These are phyloP conservation scores for Azemiops feae DNA, from an alignment of 2,113 vertebrate genomes.

Conservation along the genomic window DNA sequence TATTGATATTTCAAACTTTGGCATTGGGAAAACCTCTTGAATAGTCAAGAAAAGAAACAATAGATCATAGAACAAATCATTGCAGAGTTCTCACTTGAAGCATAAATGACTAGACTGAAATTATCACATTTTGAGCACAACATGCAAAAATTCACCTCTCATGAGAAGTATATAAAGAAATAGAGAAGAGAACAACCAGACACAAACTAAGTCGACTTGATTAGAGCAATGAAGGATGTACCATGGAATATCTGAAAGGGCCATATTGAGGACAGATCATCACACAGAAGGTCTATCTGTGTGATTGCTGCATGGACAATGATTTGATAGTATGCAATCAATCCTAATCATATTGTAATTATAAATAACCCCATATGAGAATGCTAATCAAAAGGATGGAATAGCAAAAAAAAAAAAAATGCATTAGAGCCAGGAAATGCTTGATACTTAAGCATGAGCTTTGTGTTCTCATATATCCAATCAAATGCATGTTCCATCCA, in stretches of 20 bases:
- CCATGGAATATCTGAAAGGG: background rate
- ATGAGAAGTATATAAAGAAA: background rate
- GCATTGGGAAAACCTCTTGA: background rate
- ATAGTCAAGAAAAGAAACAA: background rate
- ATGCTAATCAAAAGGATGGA: background rate
- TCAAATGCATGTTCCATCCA: background rate
- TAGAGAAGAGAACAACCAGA: background rate
- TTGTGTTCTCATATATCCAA: background rate
- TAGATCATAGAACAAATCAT: background rate
- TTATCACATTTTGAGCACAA: background rate
- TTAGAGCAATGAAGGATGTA: background rate
- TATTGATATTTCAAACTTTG: background rate
- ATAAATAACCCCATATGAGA: background rate
- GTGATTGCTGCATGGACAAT: background rate
- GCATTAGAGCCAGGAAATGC: background rate
- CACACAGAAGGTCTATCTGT: background rate
- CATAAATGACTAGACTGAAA: background rate
- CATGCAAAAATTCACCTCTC: background rate
- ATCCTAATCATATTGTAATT: background rate
- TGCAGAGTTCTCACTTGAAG: background rate
- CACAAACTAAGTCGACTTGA: background rate
- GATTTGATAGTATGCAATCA: background rate
- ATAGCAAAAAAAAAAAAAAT: background rate
- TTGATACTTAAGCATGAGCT: background rate
- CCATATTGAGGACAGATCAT: background rate